phyloP scores from a whole-genome alignment of 2,888 invertebrate genomes.

The Lysandra bellargus region DNA sequence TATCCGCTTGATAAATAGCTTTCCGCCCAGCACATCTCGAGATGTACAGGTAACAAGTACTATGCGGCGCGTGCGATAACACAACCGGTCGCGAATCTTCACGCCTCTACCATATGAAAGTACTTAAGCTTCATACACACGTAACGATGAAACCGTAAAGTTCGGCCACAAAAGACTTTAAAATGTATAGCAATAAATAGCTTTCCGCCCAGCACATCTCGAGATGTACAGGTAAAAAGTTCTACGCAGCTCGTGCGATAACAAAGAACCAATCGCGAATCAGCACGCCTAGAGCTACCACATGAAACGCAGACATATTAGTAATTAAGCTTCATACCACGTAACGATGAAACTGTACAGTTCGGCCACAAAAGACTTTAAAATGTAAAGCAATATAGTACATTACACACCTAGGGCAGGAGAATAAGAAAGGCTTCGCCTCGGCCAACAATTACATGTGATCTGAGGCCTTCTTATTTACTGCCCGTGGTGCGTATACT shows the following conservation, averaged over 20 bases:
- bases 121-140: not conserved
- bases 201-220: slow-evolving; percentile 37
- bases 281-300: slow-evolving; percentile 52
- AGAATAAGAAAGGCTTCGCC: slow-evolving; percentile 30
- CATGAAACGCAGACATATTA: slow-evolving; percentile 35
- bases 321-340: not conserved
- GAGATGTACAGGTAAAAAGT: slow-evolving; percentile 49
- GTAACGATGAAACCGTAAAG: slow-evolving; percentile 44
- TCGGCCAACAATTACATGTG: too few species aligned
- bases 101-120: slow-evolving; percentile 48
- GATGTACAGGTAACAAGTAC: slow-evolving; percentile 52
- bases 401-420: too few species aligned
- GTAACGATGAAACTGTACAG: slow-evolving; percentile 44
- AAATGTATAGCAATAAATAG: slow-evolving; percentile 37
- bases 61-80: slow-evolving; percentile 72
- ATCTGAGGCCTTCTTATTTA: too few species aligned
- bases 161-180: slow-evolving; percentile 39
- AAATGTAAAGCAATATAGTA: too few species aligned
- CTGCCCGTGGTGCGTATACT: too few species aligned
- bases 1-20: slow-evolving; percentile 41
- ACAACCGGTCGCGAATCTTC: slow-evolving; percentile 65
- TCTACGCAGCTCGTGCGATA: slow-evolving; percentile 71
- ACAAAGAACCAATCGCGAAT: slow-evolving; percentile 62
- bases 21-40: slow-evolving; percentile 31
- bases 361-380: slow-evolving; percentile 39